phyloP scores from a whole-genome alignment of 2,888 invertebrate species.

The Cephus sareptanus region DNA sequence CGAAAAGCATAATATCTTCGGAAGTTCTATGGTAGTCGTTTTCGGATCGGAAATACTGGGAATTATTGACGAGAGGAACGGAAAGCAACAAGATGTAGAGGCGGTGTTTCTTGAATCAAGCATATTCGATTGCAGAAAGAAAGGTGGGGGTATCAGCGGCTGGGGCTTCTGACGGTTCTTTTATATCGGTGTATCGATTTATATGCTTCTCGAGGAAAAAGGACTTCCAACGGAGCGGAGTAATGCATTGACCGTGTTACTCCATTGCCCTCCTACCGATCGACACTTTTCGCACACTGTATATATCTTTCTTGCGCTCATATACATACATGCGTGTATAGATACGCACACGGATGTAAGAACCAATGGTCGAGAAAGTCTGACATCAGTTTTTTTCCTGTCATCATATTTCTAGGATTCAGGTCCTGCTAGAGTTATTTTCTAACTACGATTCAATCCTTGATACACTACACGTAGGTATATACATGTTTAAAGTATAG shows the following conservation, averaged over 20 bases:
- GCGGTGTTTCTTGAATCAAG: background rate
- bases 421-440: background rate
- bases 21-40: background rate
- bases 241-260: slow-evolving; percentile 52
- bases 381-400: background rate
- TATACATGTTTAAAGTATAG: no score
- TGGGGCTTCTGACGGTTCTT: background rate
- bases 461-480: background rate
- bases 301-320: background rate
- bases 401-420: background rate
- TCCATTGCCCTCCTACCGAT: slow-evolving; percentile 48
- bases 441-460: background rate
- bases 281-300: slow-evolving; percentile 19
- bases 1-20: background rate
- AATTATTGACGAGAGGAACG: background rate
- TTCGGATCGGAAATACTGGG: background rate
- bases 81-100: background rate
- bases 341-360: background rate
- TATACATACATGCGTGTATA: background rate
- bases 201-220: background rate
- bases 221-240: slow-evolving; percentile 37
- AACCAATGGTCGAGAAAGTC: background rate
- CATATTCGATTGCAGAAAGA: background rate
- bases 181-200: slow-evolving; percentile 9
- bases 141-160: background rate